Percentiles rank a stretch among this genome's conserved stretches.
These are phyloP conservation scores for Aethes cnicana DNA, from an alignment of 2,888 invertebrate genomes.

Conservation along the genomic window DNA sequence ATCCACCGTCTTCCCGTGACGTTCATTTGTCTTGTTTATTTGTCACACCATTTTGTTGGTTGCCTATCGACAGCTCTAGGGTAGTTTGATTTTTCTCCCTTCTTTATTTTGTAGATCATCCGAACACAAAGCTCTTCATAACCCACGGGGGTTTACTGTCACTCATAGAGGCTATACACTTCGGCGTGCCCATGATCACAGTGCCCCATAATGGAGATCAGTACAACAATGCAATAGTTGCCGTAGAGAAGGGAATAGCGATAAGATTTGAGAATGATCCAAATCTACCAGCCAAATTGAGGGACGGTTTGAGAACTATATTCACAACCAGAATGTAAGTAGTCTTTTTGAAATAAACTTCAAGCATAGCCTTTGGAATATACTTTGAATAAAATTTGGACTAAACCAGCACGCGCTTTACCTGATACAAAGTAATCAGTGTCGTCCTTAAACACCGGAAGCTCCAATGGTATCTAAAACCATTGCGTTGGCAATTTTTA, in stretches of 20 bases:
- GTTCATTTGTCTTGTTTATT: no score
- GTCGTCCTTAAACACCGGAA: no score
- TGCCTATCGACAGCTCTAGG: no score
- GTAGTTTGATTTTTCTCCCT: no score
- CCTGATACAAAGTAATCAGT: no score
- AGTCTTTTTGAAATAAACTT: not conserved
- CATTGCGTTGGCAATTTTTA: no score
- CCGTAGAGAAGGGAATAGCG: conserved; percentile 27
- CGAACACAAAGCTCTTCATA: conserved; percentile 34
- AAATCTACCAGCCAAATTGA: conserved; percentile 5
- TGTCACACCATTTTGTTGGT: no score
- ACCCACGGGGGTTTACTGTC: conserved; percentile 34
- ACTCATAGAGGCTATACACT: conserved; percentile 33
- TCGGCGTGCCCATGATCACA: conserved; percentile 33
- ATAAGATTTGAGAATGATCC: conserved; percentile 17
- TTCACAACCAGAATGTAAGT: conserved; percentile 20
- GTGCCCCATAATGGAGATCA: conserved; percentile 34
- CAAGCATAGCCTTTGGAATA: no score
- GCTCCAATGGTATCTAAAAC: no score
- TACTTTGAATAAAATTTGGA: no score
- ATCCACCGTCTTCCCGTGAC: no score
- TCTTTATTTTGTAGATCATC: conserved; percentile 30
- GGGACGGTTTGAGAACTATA: conserved; percentile 7
- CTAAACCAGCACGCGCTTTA: no score
- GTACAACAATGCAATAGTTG: conserved; percentile 26